Evolutionary conservation across 2,113 vertebrate genomes (phyloP).

Genomic region (Phyllostomus discolor): DNA sequence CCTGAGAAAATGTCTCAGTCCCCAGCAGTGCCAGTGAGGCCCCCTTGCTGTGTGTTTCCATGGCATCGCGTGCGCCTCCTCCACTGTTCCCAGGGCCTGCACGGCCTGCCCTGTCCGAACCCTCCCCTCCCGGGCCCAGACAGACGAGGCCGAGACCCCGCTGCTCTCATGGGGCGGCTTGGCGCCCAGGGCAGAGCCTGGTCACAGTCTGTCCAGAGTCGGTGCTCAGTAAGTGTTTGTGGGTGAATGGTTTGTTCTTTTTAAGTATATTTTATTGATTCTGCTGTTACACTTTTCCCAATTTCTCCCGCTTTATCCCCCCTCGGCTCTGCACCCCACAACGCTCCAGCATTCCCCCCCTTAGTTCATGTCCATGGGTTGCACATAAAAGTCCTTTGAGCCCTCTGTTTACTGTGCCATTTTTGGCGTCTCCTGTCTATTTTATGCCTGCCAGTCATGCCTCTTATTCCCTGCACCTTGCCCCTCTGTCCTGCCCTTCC

Average conservation of each 20-base stretch:
- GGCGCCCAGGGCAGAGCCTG: neutral
- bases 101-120: neutral
- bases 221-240: neutral
- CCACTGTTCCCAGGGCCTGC: neutral
- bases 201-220: neutral
- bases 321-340: too few species aligned
- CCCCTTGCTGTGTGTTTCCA: neutral
- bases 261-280: too few species aligned
- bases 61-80: neutral
- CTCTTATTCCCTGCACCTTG: too few species aligned
- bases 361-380: too few species aligned
- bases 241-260: neutral
- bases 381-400: too few species aligned
- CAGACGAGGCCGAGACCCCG: neutral
- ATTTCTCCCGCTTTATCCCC: too few species aligned
- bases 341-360: too few species aligned
- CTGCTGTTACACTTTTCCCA: too few species aligned
- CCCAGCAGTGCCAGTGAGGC: neutral
- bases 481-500: too few species aligned
- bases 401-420: too few species aligned
- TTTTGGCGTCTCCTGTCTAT: too few species aligned
- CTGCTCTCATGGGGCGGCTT: neutral
- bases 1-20: neutral
- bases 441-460: too few species aligned
- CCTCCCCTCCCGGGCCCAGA: neutral